These are phyloP conservation scores for Procambarus virginalis DNA, from an alignment of 1,140 invertebrate genomes.

Conservation along the genomic window DNA sequence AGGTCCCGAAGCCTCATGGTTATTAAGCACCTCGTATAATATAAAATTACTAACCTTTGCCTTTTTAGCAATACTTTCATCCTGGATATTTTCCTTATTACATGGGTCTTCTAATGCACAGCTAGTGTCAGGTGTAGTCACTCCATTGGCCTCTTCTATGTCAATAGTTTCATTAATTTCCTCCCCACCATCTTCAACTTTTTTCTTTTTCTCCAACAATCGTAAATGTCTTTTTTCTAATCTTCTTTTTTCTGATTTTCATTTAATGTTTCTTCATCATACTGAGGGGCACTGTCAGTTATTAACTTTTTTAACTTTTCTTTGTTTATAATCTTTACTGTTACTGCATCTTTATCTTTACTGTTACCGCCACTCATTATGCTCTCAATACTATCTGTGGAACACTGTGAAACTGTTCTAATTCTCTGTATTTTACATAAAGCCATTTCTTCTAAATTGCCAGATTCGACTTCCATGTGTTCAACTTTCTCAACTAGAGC, in stretches of 20 bases:
- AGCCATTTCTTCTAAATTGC: background rate
- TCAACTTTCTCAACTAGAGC: background rate
- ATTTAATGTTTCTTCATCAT: background rate
- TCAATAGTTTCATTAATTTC: background rate
- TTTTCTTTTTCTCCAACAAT: conserved; percentile 2
- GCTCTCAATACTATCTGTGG: background rate
- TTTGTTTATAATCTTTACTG: background rate
- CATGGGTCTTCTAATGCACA: background rate
- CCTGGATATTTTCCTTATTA: background rate
- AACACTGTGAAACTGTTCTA: background rate
- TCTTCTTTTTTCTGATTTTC: too few relatives aligned
- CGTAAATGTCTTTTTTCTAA: background rate
- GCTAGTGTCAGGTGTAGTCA: background rate
- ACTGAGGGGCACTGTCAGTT: background rate
- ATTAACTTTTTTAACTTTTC: background rate
- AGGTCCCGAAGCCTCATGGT: too few relatives aligned
- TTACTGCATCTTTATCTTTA: background rate
- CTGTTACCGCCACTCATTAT: background rate
- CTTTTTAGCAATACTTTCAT: background rate
- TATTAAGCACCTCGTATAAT: background rate
- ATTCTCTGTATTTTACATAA: background rate
- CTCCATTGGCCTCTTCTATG: background rate
- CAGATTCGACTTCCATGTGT: background rate
- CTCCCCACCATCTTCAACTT: background rate
- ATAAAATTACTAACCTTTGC: conserved; percentile 7